These are phyloP conservation scores for Montipora cactus DNA, from an alignment of 64 coral and sea anemone genomes.

Conservation along the genomic window DNA sequence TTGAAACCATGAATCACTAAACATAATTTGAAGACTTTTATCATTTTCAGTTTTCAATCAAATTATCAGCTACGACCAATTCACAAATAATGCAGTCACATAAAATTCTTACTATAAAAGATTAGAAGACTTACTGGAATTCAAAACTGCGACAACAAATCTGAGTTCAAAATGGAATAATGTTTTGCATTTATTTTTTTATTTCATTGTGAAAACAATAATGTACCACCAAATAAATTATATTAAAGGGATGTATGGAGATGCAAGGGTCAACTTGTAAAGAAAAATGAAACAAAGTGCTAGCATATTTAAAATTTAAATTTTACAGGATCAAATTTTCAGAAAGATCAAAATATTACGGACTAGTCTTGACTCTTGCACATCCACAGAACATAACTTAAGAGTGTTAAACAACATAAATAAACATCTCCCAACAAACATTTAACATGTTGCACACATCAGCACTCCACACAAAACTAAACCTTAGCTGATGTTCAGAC, in stretches of 20 bases:
- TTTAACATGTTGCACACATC: neutral
- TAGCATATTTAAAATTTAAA: neutral
- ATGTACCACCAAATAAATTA: neutral
- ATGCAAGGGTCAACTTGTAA: neutral
- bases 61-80: no score
- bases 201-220: slow-evolving; percentile 9
- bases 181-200: neutral
- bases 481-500: neutral
- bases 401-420: neutral
- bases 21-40: no score
- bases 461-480: neutral
- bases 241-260: neutral
- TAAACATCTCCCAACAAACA: neutral
- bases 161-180: no score
- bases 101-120: no score
- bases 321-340: neutral
- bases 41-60: no score
- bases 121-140: no score
- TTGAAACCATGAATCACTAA: no score
- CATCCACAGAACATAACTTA: neutral
- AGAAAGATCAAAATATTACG: neutral
- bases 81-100: no score
- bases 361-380: neutral
- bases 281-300: neutral
- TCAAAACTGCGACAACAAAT: no score